These are phyloP conservation scores for Myotis pilosus DNA, from an alignment of 2,797 vertebrate genomes.

Conservation along the genomic window DNA sequence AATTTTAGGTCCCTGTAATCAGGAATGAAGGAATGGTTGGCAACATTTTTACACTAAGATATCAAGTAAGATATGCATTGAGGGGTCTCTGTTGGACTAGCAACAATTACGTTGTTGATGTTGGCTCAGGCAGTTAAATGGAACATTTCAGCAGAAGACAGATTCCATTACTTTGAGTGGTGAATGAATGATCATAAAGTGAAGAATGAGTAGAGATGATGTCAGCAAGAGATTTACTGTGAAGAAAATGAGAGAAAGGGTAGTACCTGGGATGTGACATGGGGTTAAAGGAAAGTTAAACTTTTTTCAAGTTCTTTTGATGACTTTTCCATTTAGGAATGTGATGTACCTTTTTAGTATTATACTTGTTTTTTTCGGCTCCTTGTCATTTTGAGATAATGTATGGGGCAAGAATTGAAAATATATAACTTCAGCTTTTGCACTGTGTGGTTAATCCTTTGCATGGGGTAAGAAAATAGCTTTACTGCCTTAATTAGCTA, in stretches of 20 bases:
- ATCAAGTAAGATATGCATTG: background rate
- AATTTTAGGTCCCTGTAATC: background rate
- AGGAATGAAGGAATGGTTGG: background rate
- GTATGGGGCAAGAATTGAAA: background rate
- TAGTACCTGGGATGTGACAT: background rate
- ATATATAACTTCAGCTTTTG: background rate
- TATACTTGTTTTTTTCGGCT: conserved; percentile 14
- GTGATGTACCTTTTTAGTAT: conserved; percentile 31
- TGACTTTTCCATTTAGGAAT: conserved; percentile 36
- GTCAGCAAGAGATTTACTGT: background rate
- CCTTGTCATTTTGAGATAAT: conserved; percentile 44
- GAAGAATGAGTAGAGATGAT: background rate
- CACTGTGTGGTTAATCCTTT: conserved; percentile 15
- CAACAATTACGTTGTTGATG: background rate
- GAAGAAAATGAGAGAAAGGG: background rate
- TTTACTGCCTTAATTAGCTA: conserved; percentile 41
- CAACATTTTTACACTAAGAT: background rate
- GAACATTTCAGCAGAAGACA: background rate
- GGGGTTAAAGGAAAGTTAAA: background rate
- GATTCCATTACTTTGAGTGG: background rate
- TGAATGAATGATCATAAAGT: background rate
- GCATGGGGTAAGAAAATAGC: conserved; percentile 20
- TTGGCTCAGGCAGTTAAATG: background rate
- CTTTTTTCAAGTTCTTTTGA: background rate
- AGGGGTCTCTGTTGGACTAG: background rate